Percentiles rank a stretch among this genome's conserved stretches.
Evolutionary conservation across 2,888 invertebrate species (phyloP).

Genomic region (Pyrocoelia pectoralis): DNA sequence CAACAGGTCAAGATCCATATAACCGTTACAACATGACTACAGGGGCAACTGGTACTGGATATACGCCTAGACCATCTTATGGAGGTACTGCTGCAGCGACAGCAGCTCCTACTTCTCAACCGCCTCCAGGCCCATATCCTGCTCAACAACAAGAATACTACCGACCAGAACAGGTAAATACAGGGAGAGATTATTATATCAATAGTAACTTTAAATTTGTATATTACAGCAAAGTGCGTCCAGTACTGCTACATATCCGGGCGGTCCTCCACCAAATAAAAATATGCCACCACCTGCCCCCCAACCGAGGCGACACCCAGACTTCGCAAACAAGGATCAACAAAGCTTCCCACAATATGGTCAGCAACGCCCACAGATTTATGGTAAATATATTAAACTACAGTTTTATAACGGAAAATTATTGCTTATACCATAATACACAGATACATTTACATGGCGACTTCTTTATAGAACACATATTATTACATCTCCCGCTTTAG

Average conservation of each 20-base stretch:
- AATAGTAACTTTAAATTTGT: constrained; percentile 32
- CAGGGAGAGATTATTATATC: too few relatives aligned
- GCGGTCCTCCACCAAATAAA: constrained; percentile 61
- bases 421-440: too few relatives aligned
- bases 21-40: constrained; percentile 53
- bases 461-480: too few relatives aligned
- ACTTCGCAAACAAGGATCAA: constrained; percentile 77
- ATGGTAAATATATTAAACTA: too few relatives aligned
- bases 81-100: constrained; percentile 47
- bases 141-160: constrained; percentile 67
- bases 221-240: constrained; percentile 56
- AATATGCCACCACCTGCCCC: constrained; percentile 71
- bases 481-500: too few relatives aligned
- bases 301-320: constrained; percentile 81
- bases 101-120: constrained; percentile 59
- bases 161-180: constrained; percentile 59
- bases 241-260: constrained; percentile 54
- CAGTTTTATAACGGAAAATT: too few relatives aligned
- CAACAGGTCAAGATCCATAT: constrained; percentile 56
- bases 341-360: constrained; percentile 72
- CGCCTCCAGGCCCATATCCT: constrained; percentile 61
- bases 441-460: too few relatives aligned
- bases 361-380: constrained; percentile 71
- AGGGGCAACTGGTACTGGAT: constrained; percentile 47
- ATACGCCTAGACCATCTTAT: constrained; percentile 57